Evolutionary conservation across 1,140 invertebrate species (phyloP).

Genomic region (Cepaea nemoralis): DNA sequence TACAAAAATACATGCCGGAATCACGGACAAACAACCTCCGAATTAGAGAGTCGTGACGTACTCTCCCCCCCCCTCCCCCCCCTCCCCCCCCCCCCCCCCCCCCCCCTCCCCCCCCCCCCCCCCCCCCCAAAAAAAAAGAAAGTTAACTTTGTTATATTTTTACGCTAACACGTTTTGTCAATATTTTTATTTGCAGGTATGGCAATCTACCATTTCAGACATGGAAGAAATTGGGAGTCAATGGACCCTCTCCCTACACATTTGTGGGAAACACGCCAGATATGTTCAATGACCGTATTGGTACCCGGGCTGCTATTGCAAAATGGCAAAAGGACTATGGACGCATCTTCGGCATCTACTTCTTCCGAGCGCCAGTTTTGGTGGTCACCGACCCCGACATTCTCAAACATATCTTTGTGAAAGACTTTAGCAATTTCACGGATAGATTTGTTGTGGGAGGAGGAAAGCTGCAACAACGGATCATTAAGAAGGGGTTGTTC

Average conservation of each 20-base stretch:
- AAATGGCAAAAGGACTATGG: slow-evolving; percentile 28
- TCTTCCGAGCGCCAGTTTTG: slow-evolving; percentile 18
- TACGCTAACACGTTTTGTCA: too few relatives aligned
- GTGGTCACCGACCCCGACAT: slow-evolving; percentile 22
- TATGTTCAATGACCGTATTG: slow-evolving; percentile 6
- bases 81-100: too few relatives aligned
- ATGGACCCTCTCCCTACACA: neutral
- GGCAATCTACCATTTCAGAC: neutral
- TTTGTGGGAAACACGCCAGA: slow-evolving; percentile 29
- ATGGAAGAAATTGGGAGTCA: slow-evolving; percentile 7
- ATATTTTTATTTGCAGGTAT: slow-evolving; percentile 21
- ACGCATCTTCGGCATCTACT: slow-evolving; percentile 24
- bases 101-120: too few relatives aligned
- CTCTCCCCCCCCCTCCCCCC: too few relatives aligned
- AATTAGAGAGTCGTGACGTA: too few relatives aligned
- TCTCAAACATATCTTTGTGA: slow-evolving; percentile 30
- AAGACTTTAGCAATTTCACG: slow-evolving; percentile 33
- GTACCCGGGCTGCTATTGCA: neutral
- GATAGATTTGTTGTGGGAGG: slow-evolving; percentile 7
- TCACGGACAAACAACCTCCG: too few relatives aligned
- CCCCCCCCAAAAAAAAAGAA: too few relatives aligned
- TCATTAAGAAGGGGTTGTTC: slow-evolving; percentile 14
- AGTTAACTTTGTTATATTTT: too few relatives aligned
- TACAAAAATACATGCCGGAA: too few relatives aligned
- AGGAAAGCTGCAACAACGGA: neutral